phyloP scores from a whole-genome alignment of 2,113 vertebrate species.

The Camelus bactrianus region DNA sequence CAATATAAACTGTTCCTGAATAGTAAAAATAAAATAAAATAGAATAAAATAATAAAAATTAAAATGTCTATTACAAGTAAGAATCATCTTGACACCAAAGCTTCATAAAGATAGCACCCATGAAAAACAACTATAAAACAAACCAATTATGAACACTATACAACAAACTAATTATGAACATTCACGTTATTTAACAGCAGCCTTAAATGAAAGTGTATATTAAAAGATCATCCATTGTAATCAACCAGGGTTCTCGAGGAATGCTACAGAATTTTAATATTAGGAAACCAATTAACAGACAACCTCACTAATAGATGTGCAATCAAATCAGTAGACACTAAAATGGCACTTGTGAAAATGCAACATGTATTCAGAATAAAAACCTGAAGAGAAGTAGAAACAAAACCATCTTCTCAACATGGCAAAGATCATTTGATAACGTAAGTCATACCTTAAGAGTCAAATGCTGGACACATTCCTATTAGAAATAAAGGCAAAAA shows the following conservation, averaged over 20 bases:
- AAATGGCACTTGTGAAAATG: constrained; percentile 14
- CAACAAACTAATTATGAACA: constrained; percentile 2
- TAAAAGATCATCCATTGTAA: neutral
- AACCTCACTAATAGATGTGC: neutral
- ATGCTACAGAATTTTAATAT: constrained; percentile 24
- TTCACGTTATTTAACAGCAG: neutral
- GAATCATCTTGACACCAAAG: constrained; percentile 52
- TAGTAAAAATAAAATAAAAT: neutral
- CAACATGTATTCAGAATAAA: constrained; percentile 5
- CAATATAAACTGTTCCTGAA: constrained; percentile 74
- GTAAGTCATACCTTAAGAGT: neutral
- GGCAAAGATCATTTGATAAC: neutral
- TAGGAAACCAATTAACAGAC: constrained; percentile 42
- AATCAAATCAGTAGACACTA: neutral
- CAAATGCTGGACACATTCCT: neutral
- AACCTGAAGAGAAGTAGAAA: neutral
- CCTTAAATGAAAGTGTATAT: constrained; percentile 38
- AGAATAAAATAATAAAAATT: constrained; percentile 26
- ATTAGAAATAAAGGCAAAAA: neutral
- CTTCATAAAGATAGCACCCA: constrained; percentile 50
- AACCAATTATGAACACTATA: constrained; percentile 1
- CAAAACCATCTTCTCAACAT: neutral
- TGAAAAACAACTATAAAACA: neutral
- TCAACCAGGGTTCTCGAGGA: neutral
- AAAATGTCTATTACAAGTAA: constrained; percentile 38